These are phyloP conservation scores for Saturnia japonica DNA, from an alignment of 2,888 invertebrate genomes.

Conservation along the genomic window DNA sequence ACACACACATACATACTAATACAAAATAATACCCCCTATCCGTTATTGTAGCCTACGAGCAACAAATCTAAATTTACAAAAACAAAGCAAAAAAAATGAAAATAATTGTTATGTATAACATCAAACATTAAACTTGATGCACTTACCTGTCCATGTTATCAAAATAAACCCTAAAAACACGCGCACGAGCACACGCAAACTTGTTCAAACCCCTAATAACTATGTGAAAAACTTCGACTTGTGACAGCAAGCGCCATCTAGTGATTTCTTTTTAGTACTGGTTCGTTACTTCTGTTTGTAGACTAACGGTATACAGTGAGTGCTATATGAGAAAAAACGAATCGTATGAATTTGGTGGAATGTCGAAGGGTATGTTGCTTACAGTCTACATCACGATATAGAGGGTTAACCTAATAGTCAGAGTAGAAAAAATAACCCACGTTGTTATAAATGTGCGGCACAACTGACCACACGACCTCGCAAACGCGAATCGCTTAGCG, in stretches of 20 bases:
- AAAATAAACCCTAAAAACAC: too few relatives aligned
- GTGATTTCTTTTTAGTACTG: conserved; percentile 1
- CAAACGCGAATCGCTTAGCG: conserved; percentile 8
- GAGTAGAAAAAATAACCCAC: neutral
- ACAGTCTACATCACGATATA: too few relatives aligned
- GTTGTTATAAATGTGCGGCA: neutral
- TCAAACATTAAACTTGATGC: too few relatives aligned
- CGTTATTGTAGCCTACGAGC: too few relatives aligned
- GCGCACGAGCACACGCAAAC: neutral
- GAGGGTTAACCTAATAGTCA: neutral
- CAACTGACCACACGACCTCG: neutral
- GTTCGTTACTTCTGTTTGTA: conserved; percentile 12
- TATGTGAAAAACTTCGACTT: neutral
- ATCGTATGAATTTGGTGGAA: conserved; percentile 5
- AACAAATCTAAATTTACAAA: too few relatives aligned
- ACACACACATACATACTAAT: too few relatives aligned
- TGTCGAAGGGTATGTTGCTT: conserved; percentile 11
- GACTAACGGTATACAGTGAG: conserved; percentile 4
- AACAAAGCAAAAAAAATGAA: too few relatives aligned
- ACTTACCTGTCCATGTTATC: too few relatives aligned
- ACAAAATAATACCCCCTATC: too few relatives aligned
- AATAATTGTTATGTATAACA: too few relatives aligned
- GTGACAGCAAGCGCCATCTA: neutral
- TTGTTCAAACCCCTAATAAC: neutral
- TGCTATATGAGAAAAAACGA: neutral